Evolutionary conservation across 2,888 invertebrate genomes (phyloP).

Genomic region (Drepanosiphum platanoidis): DNA sequence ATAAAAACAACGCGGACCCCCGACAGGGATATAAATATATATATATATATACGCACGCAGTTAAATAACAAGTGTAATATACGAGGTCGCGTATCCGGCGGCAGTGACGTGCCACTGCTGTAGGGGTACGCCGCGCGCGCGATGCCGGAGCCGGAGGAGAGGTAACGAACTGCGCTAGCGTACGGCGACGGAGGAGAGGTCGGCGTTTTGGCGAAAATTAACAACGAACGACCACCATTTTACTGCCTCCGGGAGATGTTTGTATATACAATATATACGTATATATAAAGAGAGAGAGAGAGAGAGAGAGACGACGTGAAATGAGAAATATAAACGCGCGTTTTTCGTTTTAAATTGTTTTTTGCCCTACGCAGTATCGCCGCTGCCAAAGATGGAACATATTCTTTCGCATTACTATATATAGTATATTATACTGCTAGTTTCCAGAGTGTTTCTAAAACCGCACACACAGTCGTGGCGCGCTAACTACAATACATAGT

Average conservation of each 20-base stretch:
- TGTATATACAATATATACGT: neutral
- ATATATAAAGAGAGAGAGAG: neutral
- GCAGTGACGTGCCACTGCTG: conserved; percentile 3
- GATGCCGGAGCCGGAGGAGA: neutral
- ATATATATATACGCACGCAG: neutral
- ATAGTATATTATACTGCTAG: too few species aligned
- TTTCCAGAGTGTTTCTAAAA: too few species aligned
- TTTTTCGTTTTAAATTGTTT: conserved; percentile 38
- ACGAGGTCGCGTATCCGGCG: conserved; percentile 48
- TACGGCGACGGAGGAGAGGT: neutral
- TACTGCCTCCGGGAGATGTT: conserved; percentile 32
- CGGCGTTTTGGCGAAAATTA: conserved; percentile 48
- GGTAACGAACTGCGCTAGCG: neutral
- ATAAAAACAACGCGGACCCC: conserved; percentile 55
- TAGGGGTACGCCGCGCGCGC: neutral
- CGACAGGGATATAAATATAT: conserved; percentile 14
- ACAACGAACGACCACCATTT: conserved; percentile 48
- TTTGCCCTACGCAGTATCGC: too few species aligned
- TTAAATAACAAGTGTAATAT: conserved; percentile 56
- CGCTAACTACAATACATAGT: too few species aligned
- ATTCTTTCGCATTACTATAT: too few species aligned
- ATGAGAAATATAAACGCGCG: too few species aligned
- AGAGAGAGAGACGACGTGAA: neutral
- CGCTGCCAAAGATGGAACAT: too few species aligned
- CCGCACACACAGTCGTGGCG: neutral